Evolutionary conservation across 2,797 vertebrate species (phyloP).

Genomic region (Rallus crepitans): DNA sequence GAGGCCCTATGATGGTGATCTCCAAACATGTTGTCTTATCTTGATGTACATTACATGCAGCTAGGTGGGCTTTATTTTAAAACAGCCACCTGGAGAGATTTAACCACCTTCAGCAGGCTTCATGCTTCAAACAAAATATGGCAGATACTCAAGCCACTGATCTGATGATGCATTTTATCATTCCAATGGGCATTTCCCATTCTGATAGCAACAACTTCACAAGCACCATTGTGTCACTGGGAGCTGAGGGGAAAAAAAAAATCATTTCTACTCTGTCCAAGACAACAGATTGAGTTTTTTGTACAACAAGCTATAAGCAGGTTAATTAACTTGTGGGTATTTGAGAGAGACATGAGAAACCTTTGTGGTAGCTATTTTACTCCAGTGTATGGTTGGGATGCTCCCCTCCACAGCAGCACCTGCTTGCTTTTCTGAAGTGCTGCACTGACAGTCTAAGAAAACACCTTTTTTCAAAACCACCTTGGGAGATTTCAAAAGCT

Average conservation of each 20-base stretch:
- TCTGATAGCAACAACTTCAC: not conserved
- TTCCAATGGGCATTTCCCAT: not conserved
- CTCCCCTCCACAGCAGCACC: constrained; percentile 15
- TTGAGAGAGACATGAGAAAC: constrained; percentile 4
- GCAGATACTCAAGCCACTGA: constrained; percentile 15
- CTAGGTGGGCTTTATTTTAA: constrained; percentile 8
- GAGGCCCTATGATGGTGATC: not conserved
- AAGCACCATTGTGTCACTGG: not conserved
- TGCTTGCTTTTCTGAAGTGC: constrained; percentile 18
- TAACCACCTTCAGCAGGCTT: not conserved
- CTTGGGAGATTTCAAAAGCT: constrained; percentile 38
- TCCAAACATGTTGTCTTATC: constrained; percentile 6
- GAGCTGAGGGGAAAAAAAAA: not conserved
- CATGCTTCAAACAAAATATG: constrained; percentile 46
- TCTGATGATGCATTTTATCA: constrained; percentile 42
- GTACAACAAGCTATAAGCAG: not conserved
- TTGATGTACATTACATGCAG: constrained; percentile 5
- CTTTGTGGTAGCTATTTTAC: not conserved
- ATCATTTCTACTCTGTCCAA: constrained; percentile 27
- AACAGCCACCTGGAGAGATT: constrained; percentile 19
- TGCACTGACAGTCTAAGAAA: constrained; percentile 31
- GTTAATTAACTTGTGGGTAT: constrained; percentile 46
- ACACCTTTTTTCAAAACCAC: constrained; percentile 28
- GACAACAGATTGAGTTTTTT: not conserved
- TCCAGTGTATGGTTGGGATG: not conserved